A percentile compares a stretch with the other conserved stretches of the same genome.
Evolutionary conservation across 2,113 vertebrate species (phyloP).

Genomic region (Calyptommatus sinebrachiatus): DNA sequence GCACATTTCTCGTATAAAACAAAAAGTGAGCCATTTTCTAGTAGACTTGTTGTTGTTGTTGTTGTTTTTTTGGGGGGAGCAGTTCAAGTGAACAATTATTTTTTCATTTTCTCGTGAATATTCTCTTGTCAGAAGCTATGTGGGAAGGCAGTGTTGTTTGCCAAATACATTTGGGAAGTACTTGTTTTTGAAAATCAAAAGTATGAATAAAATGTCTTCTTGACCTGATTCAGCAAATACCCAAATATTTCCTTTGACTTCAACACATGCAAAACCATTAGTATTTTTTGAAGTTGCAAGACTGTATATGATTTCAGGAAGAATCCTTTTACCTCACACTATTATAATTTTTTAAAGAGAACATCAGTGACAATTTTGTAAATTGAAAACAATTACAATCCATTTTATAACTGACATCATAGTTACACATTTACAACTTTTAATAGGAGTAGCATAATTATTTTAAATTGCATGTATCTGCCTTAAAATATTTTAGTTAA

Average conservation of each 20-base stretch:
- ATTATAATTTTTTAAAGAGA: no score
- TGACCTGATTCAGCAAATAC: background rate
- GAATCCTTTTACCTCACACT: background rate
- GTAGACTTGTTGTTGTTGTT: no score
- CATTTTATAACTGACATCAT: background rate
- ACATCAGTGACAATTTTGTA: background rate
- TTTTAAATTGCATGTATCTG: background rate
- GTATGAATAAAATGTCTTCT: background rate
- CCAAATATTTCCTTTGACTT: background rate
- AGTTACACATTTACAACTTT: background rate
- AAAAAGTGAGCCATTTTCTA: background rate
- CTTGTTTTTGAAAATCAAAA: background rate
- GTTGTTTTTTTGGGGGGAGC: background rate
- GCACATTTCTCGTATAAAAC: constrained; percentile 15
- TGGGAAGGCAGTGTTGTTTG: background rate
- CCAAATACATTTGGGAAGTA: background rate
- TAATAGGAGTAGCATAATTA: background rate
- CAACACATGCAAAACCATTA: background rate
- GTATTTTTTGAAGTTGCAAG: background rate
- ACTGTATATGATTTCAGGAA: background rate
- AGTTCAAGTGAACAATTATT: constrained; percentile 14
- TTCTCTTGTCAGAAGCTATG: background rate
- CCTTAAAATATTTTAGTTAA: no score
- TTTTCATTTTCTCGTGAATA: constrained; percentile 1
- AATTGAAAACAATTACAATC: background rate